Percentiles rank a stretch among this genome's conserved stretches.
Conservation (phyloP, 2,888 invertebrate genomes). For the Pimpla rufipes region DNA sequence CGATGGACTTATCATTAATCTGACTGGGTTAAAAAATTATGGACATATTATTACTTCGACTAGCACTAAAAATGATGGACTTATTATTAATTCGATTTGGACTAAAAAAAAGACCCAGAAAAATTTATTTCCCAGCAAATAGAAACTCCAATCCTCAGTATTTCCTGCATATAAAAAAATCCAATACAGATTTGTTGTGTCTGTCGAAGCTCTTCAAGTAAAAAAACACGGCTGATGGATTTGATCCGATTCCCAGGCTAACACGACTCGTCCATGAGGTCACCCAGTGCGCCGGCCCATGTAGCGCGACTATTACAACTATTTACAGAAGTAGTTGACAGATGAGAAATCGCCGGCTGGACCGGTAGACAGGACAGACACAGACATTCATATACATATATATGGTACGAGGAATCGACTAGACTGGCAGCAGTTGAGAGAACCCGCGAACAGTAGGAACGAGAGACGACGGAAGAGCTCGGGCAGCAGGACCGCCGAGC, state of each 20-base stretch:
- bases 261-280: not conserved
- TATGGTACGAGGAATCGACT: not conserved
- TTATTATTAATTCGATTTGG: too few species aligned
- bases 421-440: not conserved
- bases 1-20: too few species aligned
- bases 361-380: slow-evolving; percentile 1
- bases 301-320: slow-evolving; percentile 6
- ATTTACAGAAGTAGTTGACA: slow-evolving; percentile 23
- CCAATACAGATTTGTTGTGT: not conserved
- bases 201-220: not conserved
- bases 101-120: too few species aligned
- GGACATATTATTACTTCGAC: too few species aligned
- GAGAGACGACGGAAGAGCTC: slow-evolving; percentile 49
- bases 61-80: too few species aligned
- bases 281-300: not conserved
- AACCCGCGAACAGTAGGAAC: slow-evolving; percentile 15
- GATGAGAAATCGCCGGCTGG: not conserved
- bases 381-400: slow-evolving; percentile 16
- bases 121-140: too few species aligned
- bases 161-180: too few species aligned
- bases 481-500: slow-evolving; percentile 24
- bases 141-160: too few species aligned
- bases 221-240: not conserved
- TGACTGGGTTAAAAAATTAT: too few species aligned
- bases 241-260: not conserved